Base-by-base conservation (phyloP, 2,797 vertebrate species). In the Balearica regulorum region DNA sequence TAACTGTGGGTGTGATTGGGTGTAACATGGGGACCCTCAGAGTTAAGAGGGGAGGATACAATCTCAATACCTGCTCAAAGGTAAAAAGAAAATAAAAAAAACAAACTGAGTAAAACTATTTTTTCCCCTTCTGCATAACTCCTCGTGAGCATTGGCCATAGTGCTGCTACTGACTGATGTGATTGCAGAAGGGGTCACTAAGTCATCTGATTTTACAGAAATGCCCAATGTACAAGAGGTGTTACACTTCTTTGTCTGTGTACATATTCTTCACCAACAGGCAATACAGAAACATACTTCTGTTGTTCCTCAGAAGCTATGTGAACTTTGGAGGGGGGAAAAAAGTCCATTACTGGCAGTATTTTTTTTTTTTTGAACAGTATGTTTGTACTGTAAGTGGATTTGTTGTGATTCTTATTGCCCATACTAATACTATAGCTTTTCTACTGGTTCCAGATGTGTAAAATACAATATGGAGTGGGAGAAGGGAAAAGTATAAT, bases 381-480 rank as follows among this genome's bases (percentile, higher is more conserved):
- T 11, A 4, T 62, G 25, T 79, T 62, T 72, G 55, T 68, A 12
- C 14, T 80, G 28, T 85, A 95, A 92, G 83, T 75, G 53, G 49
- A 83, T 94, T 96, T 95, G 68, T 75, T 89, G 71, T 72, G 77
- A 51, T 82, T 94, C 87, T 94, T 84, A 83, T 64, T 96, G 77
- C 55, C 71, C 28, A 6, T 44, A 46, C 81, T 95, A 73, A 80
- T 93, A 41, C 22, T 69, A 35, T 87, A 81, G 78, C 44, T 92
- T 91, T 92, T 96, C 55, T 81, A 96, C 86, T 87, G 58, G 12
- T 92, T 88, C 79, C 90, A 92, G 73, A 90, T 90, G 85, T 83
- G 44, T 69, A 92, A 93, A 93, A 76, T 64, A 39, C 57, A 81
- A 48, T 64, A 49, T 53, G 43, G 43, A 8, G 16, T 70, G 39